Base-by-base conservation (phyloP, 2,888 invertebrate genomes). In the Yponomeuta cagnagella region DNA sequence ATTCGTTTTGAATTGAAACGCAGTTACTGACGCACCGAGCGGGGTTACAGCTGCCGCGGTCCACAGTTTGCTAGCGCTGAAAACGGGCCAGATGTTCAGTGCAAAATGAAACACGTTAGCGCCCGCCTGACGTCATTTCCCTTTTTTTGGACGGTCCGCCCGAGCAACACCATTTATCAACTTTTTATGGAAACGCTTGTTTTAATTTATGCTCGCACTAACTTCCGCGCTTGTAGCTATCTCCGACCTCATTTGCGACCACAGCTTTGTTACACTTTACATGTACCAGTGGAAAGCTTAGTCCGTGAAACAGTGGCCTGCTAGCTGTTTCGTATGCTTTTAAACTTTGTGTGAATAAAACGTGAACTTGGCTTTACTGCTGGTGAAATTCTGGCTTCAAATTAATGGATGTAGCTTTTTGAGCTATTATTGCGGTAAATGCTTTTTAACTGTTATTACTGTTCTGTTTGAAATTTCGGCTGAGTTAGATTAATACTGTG, bases 201-300 rank as follows among this genome's bases (percentile, higher is more conserved):
- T 89, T 90, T 90, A 91, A 90, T 90, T 90, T 91, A 90, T 89
- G 89, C 90, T 88, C 84, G 86, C 84, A 85, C 87, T 85, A 87
- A 89, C 84, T 88, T 87, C 82, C 80, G 80, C 84, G 87, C 80
- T 79, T 79, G 79, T 80, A 82, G 86, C 84, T 89, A 89, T 89
- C 87, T 85, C 80, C 84, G 83, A 89, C 87, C 87, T 88, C 87
- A 88, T 90, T 89, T 88, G 83, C 84, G 80, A 81, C 81, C 83
- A 79, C 80, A 78, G 85, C 80, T 84, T 84, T 85, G 84, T 86
- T 83, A 80, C 81, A 82, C 83, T 85, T 85, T 84, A 83, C 79
- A 76, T 58, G 52, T 58, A 15, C 52, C 77, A 77, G 73, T 77
- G 76, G 75, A 78, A 77, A 75, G 78, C 70, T 66, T 67, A 70